phyloP scores from a whole-genome alignment of 2,797 vertebrate species.

The Lepidocolaptes lacrymiger region DNA sequence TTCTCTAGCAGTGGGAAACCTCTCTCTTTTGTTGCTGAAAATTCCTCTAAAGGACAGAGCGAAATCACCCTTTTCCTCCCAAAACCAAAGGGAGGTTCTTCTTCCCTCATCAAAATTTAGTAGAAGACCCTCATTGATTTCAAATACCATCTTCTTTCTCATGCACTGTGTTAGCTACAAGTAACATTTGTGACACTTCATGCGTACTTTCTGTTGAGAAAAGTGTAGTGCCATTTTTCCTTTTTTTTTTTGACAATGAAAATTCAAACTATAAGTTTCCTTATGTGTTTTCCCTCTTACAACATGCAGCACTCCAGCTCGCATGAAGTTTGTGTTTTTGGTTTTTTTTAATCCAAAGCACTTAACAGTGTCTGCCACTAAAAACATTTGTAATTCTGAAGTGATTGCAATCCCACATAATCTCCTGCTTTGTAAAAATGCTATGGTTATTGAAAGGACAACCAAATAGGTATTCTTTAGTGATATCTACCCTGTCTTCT shows the following conservation, averaged over 20 bases:
- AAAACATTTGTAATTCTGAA: neutral
- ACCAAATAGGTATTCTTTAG: neutral
- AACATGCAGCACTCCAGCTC: neutral
- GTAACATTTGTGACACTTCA: neutral
- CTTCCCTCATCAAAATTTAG: neutral
- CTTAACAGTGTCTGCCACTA: neutral
- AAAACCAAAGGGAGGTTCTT: neutral
- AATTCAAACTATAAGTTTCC: neutral
- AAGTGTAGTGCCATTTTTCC: neutral
- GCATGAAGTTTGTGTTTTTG: neutral
- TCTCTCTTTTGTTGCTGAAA: neutral
- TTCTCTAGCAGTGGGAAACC: neutral
- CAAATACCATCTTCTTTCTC: neutral
- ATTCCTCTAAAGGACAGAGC: neutral
- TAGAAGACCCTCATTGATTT: neutral
- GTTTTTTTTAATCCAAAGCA: neutral
- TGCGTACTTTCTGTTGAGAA: neutral
- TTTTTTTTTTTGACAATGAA: neutral
- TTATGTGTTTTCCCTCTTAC: neutral
- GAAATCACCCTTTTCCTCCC: neutral
- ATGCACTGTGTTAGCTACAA: neutral
- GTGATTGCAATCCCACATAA: neutral
- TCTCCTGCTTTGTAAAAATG: neutral
- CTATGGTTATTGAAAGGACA: neutral
- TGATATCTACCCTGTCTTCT: neutral